Percentiles rank a stretch among this genome's conserved stretches.
phyloP scores from a whole-genome alignment of 2,113 vertebrate genomes.

The Tamias sibiricus region DNA sequence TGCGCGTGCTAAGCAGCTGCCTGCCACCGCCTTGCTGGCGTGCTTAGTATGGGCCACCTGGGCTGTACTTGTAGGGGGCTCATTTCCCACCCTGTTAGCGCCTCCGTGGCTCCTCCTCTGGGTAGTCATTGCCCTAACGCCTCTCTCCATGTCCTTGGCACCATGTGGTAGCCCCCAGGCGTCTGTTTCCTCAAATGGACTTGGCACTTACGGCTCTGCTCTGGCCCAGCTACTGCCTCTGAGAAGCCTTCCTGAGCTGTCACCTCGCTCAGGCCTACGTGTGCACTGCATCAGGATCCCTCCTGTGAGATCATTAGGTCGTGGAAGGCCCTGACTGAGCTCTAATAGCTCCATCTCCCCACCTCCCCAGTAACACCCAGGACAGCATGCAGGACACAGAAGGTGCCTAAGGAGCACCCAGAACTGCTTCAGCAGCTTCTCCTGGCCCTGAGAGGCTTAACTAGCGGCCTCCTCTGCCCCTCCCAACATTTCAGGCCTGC shows the following conservation, averaged over 20 bases:
- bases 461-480: background rate
- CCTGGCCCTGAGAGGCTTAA: background rate
- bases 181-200: background rate
- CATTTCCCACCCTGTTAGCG: background rate
- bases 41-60: background rate
- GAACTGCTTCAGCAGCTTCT: background rate
- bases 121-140: background rate
- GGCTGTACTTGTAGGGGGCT: background rate
- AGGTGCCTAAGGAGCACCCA: background rate
- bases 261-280: background rate
- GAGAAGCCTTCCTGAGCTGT: background rate
- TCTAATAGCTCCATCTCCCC: background rate
- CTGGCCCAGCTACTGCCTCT: fast-evolving
- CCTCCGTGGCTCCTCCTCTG: background rate
- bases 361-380: background rate
- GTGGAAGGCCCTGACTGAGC: background rate
- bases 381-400: background rate
- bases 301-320: background rate
- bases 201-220: background rate
- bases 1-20: background rate
- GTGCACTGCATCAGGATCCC: background rate
- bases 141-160: background rate
- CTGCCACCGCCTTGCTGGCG: background rate
- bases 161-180: background rate
- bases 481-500: background rate